Base-by-base conservation (phyloP, 2,888 invertebrate species). In the Caradrina clavipalpis region DNA sequence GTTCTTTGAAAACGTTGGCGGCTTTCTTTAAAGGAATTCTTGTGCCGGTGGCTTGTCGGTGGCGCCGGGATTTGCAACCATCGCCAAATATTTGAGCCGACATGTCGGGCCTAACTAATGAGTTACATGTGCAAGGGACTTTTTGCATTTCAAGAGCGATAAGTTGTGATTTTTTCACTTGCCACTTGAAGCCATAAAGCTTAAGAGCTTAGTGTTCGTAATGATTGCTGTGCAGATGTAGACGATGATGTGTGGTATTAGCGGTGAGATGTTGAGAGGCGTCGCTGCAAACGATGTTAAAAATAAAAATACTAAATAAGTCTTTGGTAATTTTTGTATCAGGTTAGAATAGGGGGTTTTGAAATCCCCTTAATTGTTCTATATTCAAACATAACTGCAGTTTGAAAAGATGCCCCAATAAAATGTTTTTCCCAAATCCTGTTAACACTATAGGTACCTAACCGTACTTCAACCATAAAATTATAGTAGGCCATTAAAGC, bases 1-100 rank as follows among this genome's bases (percentile, higher is more conserved):
- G 88, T 87, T 88, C 83, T 62, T 80, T 87, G 87, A 87, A 91
- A 88, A 86, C 64, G 62, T 42, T 83, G 89, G 85, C 92, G 91
- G 92, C 87, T 74, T 79, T 77, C 67, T 64, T 82, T 89, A 93
- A 92, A 86, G 90, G 85, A 83, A 81, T 87, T 87, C 87, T 85
- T 88, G 88, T 78, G 75, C 69, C 54, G 53, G 21, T 68, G 71
- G 69, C 47, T 60, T 80, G 50, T 26, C 84, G 71, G 85, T 91
- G 95, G 94, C 95, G 95, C 94, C 95, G 90, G 85, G 89, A 90
- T 92, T 92, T 90, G 94, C 94, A 89, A 93, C 89, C 87, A 89
- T 91, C 91, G 93, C 91, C 92, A 94, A 95, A 95, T 94, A 94
- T 94, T 94, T 94, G 90, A 90, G 85, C 85, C 84, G 83, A 86